Percentiles rank a stretch among this genome's conserved stretches.
Evolutionary conservation across 2,113 vertebrate species (phyloP).

Genomic region (Arvicanthis niloticus): DNA sequence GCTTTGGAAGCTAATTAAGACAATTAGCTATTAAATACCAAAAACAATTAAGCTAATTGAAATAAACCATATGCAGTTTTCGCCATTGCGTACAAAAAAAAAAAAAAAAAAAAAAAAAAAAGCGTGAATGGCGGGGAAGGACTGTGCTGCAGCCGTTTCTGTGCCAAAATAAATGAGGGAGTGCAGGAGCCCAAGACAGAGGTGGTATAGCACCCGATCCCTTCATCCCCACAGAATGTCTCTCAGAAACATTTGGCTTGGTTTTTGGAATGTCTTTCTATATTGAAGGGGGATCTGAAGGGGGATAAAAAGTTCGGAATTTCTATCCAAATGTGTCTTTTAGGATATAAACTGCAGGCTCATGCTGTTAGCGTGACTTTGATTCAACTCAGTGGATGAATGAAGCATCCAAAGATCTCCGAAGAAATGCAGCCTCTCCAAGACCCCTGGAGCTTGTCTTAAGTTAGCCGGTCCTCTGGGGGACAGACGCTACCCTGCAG

Average conservation of each 20-base stretch:
- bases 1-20: conserved; percentile 79
- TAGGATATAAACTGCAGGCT: conserved; percentile 57
- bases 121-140: conserved; percentile 52
- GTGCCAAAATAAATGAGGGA: conserved; percentile 69
- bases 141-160: neutral
- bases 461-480: neutral
- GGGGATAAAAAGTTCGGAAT: neutral
- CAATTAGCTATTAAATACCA: conserved; percentile 82
- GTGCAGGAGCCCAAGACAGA: neutral
- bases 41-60: conserved; percentile 82
- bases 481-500: neutral
- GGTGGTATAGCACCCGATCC: conserved; percentile 44
- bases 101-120: conserved; percentile 57
- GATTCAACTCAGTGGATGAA: neutral
- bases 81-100: conserved; percentile 32
- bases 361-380: neutral
- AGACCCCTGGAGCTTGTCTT: neutral
- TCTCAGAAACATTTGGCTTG: conserved; percentile 69
- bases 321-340: conserved; percentile 45
- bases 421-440: neutral
- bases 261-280: conserved; percentile 44
- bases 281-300: neutral
- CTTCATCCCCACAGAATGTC: conserved; percentile 11
- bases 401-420: neutral
- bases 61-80: conserved; percentile 78